Base-by-base conservation (phyloP, 2,113 vertebrate species). In the Furnarius figulus region DNA sequence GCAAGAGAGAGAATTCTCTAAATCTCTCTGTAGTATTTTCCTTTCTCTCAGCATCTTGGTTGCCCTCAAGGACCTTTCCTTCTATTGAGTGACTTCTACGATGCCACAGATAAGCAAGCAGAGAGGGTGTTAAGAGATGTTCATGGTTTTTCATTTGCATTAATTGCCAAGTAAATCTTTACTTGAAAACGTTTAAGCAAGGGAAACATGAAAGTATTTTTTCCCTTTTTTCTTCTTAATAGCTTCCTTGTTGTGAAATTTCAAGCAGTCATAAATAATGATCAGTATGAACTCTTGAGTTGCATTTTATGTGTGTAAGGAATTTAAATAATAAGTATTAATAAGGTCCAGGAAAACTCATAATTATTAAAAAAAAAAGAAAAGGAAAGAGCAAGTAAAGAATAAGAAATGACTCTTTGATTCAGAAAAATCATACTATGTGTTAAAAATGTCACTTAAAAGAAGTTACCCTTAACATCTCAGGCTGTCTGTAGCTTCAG, bases 291-390 rank as follows among this genome's bases (percentile, higher is more conserved):
- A 77, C 27, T 71, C 37, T 63, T 52, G 9, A 93, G 65, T 55
- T 85, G 33, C 11, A 66, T 91, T 74, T 94, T 87, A 25, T 62
- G 24, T 49, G 25, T 18, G 12, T 50, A 12, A 22, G 47, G 25
- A 91, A 74, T 82, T 94, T 47, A 77, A 93, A 89, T 91, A 89
- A 89, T 67, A 72, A 90, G 85, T 66, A 76, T 73, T 93, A 87
- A 87, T 70, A 79, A 66, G 19, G 20, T 70, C 35, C n/a, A 62
- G 31, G 18, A 93, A 91, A 96, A 28, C 11, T 67, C 35, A 20
- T 23, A 74, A 44, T 78, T 78, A 74, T 85, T 10, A 10, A 23
- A 50, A 17, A 40, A 47, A 47, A 47, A 35, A n/a, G n/a, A 13
- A 49, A n/a, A 24, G 47, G 11, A 63, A 61, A 39, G 3, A 31